Percentiles rank a stretch among this genome's conserved stretches.
Conservation (phyloP, 2,113 vertebrate species). For the Actenoides lindsayi region DNA sequence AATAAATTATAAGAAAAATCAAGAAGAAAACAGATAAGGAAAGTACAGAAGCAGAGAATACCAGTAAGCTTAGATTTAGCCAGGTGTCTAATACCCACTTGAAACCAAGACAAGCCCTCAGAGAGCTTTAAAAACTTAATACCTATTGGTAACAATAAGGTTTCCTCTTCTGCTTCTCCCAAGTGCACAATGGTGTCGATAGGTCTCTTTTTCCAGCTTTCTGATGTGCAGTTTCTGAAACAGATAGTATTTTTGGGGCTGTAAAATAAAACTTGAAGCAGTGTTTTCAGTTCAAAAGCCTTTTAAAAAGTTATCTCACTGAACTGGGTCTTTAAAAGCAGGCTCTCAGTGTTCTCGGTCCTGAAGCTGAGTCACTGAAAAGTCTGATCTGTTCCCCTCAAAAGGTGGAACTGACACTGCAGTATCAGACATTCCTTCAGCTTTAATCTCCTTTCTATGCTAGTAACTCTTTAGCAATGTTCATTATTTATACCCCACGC, state of each 20-base stretch:
- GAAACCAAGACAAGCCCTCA: neutral
- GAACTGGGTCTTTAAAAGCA: neutral
- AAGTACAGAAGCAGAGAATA: neutral
- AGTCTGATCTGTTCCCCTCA: neutral
- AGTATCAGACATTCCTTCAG: neutral
- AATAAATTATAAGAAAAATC: neutral
- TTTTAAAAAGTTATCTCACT: neutral
- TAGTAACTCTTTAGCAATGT: neutral
- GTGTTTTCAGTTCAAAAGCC: neutral
- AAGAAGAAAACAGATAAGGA: neutral
- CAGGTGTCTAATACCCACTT: neutral
- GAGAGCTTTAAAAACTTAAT: neutral
- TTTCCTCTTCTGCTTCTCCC: conserved; percentile 80
- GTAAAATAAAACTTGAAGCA: neutral
- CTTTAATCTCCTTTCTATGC: neutral
- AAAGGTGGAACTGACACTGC: neutral
- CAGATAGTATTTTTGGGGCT: neutral
- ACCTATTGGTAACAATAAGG: conserved; percentile 93
- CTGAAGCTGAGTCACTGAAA: neutral
- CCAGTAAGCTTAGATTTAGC: neutral
- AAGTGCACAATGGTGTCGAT: conserved; percentile 78
- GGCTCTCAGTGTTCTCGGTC: neutral
- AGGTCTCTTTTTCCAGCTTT: conserved; percentile 85
- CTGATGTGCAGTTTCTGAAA: conserved; percentile 88
- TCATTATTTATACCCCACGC: neutral